Conservation (phyloP, 2,888 invertebrate genomes). For the Cataglyphis cursor region DNA sequence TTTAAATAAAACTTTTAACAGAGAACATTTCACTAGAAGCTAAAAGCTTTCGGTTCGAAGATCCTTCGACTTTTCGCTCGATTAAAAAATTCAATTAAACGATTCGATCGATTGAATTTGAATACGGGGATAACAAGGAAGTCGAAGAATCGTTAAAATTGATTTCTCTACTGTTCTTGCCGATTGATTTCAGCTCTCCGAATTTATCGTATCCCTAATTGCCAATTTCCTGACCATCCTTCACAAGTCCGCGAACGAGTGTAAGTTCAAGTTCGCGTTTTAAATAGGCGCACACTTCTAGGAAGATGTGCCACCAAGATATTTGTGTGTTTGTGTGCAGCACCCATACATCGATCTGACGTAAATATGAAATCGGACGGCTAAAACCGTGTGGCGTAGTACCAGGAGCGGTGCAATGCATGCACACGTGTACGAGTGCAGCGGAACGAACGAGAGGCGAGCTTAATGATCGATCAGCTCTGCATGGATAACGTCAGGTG, state of each 20-base stretch:
- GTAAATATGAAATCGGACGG: conserved; percentile 69
- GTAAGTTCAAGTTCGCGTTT: conserved; percentile 73
- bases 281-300: conserved; percentile 63
- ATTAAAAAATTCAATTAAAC: conserved; percentile 26
- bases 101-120: not conserved
- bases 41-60: not conserved
- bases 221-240: conserved; percentile 68
- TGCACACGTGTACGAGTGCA: conserved; percentile 65
- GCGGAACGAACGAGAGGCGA: conserved; percentile 59
- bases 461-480: conserved; percentile 70
- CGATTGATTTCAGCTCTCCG: conserved; percentile 29
- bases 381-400: conserved; percentile 67
- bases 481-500: conserved; percentile 43
- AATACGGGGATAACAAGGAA: conserved; percentile 30
- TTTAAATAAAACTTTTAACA: not conserved
- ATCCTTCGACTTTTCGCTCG: not conserved
- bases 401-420: conserved; percentile 73
- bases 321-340: conserved; percentile 5
- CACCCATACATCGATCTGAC: conserved; percentile 39
- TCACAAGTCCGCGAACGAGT: conserved; percentile 45
- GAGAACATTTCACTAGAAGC: not conserved
- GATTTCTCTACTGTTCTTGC: conserved; percentile 24
- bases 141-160: conserved; percentile 59
- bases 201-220: conserved; percentile 64
- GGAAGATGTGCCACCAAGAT: conserved; percentile 18